Conservation (phyloP, 2,888 invertebrate species). For the Apamea anceps region DNA sequence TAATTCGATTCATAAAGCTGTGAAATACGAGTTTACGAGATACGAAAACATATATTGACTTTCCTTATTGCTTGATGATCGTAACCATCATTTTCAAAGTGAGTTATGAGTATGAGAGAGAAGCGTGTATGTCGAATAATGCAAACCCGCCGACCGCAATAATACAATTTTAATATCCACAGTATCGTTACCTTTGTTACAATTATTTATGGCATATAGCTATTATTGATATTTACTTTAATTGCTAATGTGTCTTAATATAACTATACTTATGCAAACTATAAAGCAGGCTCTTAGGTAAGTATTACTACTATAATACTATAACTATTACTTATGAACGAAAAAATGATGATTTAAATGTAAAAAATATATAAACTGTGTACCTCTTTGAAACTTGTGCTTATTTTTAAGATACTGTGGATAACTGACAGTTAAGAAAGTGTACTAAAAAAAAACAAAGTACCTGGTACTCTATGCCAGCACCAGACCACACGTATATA, state of each 20-base stretch:
- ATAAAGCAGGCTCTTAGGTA: constrained; percentile 52
- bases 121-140: constrained; percentile 77
- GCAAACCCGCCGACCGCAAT: constrained; percentile 86
- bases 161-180: constrained; percentile 40
- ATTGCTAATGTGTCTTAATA: constrained; percentile 46
- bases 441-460: constrained; percentile 9
- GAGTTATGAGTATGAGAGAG: constrained; percentile 80
- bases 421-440: constrained; percentile 6
- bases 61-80: constrained; percentile 86
- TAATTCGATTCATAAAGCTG: constrained; percentile 73
- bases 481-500: constrained; percentile 7
- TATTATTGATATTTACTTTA: constrained; percentile 35
- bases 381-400: constrained; percentile 14
- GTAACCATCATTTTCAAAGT: constrained; percentile 81
- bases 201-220: constrained; percentile 29
- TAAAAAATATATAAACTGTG: not conserved
- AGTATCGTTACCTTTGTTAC: constrained; percentile 32
- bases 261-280: constrained; percentile 35
- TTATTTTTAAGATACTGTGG: constrained; percentile 43
- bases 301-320: constrained; percentile 41
- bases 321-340: constrained; percentile 7
- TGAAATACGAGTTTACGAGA: constrained; percentile 61
- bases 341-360: constrained; percentile 7
- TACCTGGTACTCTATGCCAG: not conserved
- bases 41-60: constrained; percentile 64